Conservation (phyloP, 2,797 vertebrate genomes). For the Iguana delicatissima region DNA sequence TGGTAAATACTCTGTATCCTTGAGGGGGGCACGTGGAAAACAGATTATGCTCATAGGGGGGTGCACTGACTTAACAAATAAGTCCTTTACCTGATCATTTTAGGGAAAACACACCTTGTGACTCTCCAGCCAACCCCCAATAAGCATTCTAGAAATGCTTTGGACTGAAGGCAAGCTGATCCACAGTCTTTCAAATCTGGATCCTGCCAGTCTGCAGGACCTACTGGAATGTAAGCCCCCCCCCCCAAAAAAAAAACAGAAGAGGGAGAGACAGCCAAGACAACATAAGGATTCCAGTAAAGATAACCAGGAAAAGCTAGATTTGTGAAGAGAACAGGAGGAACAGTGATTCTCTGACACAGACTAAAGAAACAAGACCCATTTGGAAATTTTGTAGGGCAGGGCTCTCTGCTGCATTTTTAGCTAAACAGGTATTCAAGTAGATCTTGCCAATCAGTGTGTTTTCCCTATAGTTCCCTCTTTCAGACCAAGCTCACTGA, state of each 20-base stretch:
- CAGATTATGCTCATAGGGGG: neutral
- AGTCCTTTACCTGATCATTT: neutral
- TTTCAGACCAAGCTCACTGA: neutral
- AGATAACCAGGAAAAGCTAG: neutral
- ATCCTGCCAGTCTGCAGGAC: neutral
- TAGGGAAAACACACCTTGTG: neutral
- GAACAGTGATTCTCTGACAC: too few relatives aligned
- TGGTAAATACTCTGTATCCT: neutral
- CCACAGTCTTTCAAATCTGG: neutral
- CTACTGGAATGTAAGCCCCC: neutral
- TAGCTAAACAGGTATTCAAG: too few relatives aligned
- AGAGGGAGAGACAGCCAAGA: neutral
- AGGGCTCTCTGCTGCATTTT: too few relatives aligned
- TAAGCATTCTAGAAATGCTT: neutral
- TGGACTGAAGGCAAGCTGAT: neutral
- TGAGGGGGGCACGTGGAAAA: neutral
- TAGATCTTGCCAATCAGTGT: too few relatives aligned
- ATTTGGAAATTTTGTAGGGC: neutral
- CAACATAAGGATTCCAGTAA: neutral
- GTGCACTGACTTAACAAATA: neutral
- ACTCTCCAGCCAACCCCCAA: neutral
- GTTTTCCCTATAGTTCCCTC: neutral
- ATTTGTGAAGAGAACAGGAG: neutral
- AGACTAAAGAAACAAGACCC: neutral
- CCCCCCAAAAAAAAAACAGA: neutral